Base-by-base conservation (phyloP, 2,888 invertebrate genomes). In the Diogma glabrata region DNA sequence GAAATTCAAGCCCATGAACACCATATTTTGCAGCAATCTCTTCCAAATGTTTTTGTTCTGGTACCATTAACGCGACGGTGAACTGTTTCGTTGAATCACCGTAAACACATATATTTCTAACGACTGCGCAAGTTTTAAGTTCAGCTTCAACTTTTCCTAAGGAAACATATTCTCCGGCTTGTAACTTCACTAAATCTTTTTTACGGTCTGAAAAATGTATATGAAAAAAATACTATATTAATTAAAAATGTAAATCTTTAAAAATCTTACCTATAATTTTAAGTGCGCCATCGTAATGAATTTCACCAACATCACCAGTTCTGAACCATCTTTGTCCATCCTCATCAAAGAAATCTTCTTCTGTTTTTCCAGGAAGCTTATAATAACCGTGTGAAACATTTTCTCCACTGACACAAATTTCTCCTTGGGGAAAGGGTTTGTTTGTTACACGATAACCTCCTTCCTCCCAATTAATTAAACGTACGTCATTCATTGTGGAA, bases 111-210 rank as follows among this genome's bases (percentile, higher is more conserved):
- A 97, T 87, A 72, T 97, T 97, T 69, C 99, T 97, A 49, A 99
- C 87, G 26, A 94, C 71, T 8, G 94, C 85, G 62, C 89, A 92
- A 8, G 95, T 93, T 71, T 96, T 94, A 60, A 99, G 73, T 65
- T 90, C 89, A 0, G 95, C 84, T 67, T 99, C 99, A 33, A 96
- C 93, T 72, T 94, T 95, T 55, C 94, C 95, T 47, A 99, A 76
- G 0, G 96, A 96, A 17, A 99, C 91, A 70, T 99, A 99, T 72
- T 99, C 99, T 56, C 99, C 99, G 23, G 91, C 87, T 70, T 97
- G 94, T 50, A 99, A 77, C 71, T 99, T 99, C 33, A 99, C 94
- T 59, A 99, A 77, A 74, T 99, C 99, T 74, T 99, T 99, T 75
- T 97, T 99, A 60, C 99, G 89, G 72, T 99, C 96, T 95, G n/a